phyloP scores from a whole-genome alignment of 1,140 invertebrate genomes.

The Conus betulinus region DNA sequence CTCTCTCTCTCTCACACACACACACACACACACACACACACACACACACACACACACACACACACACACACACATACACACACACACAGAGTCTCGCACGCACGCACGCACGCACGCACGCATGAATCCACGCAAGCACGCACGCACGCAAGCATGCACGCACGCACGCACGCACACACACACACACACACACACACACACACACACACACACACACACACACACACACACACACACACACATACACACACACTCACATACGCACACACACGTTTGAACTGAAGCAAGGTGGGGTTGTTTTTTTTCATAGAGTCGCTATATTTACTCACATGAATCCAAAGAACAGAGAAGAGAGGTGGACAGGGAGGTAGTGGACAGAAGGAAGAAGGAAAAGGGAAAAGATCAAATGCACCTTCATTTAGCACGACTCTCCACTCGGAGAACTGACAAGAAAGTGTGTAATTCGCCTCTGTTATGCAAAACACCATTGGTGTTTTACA shows the following conservation, averaged over 20 bases:
- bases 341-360: too few species aligned
- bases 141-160: neutral
- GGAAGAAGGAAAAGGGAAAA: too few species aligned
- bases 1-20: too few species aligned
- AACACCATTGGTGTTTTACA: too few species aligned
- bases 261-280: neutral
- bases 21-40: too few species aligned
- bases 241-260: constrained; percentile 1
- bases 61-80: constrained; percentile 1
- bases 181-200: constrained; percentile 12
- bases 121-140: neutral
- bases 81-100: neutral
- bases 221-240: constrained; percentile 18
- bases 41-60: too few species aligned
- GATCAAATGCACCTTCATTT: too few species aligned
- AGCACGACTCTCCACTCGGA: too few species aligned
- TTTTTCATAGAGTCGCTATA: too few species aligned
- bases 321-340: neutral
- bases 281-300: neutral
- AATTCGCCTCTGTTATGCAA: too few species aligned
- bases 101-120: neutral
- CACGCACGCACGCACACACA: neutral
- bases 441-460: too few species aligned
- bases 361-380: too few species aligned
- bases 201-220: constrained; percentile 6